These are phyloP conservation scores for Sialia sialis DNA, from an alignment of 2,113 vertebrate genomes.

Conservation along the genomic window DNA sequence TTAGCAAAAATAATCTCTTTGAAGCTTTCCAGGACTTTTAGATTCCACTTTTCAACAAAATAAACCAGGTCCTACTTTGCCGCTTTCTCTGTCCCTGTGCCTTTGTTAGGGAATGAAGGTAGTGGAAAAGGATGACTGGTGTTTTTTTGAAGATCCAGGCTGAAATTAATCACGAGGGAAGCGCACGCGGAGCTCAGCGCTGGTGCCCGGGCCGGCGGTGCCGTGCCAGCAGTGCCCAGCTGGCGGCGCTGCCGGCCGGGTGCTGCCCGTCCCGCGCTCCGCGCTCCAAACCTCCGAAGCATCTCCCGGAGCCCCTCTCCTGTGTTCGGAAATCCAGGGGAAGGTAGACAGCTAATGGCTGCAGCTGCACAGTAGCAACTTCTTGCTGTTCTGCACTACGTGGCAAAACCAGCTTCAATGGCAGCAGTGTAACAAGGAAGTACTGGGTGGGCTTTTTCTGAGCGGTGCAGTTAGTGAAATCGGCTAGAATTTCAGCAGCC, in stretches of 20 bases:
- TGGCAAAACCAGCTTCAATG: neutral
- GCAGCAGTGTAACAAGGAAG: neutral
- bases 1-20: neutral
- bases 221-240: neutral
- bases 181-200: rapidly evolving
- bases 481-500: neutral
- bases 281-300: rapidly evolving
- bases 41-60: neutral
- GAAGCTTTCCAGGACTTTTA: neutral
- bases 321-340: neutral
- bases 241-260: neutral
- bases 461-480: neutral
- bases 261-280: too few relatives aligned
- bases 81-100: neutral
- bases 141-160: neutral
- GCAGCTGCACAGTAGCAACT: neutral
- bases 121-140: neutral
- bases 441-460: neutral
- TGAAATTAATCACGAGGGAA: rapidly evolving
- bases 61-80: neutral
- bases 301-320: neutral
- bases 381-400: neutral
- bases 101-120: neutral
- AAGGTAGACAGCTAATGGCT: rapidly evolving
- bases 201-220: rapidly evolving